Evolutionary conservation across 2,888 invertebrate species (phyloP).

Genomic region (Philaethria dido): DNA sequence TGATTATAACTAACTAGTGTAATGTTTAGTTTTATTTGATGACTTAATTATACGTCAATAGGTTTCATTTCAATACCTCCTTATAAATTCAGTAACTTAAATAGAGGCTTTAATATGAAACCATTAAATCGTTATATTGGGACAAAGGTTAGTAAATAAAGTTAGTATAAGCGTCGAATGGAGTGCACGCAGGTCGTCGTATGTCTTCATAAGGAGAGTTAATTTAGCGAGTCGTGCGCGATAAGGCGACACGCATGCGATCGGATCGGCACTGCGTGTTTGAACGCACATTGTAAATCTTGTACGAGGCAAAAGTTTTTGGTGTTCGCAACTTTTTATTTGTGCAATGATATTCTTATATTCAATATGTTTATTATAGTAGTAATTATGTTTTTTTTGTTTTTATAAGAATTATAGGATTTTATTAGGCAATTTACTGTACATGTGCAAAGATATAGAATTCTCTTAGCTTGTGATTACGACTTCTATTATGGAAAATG

Average conservation of each 20-base stretch:
- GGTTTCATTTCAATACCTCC: too few relatives aligned
- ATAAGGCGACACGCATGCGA: conserved; percentile 70
- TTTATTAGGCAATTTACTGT: too few relatives aligned
- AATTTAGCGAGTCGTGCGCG: conserved; percentile 67
- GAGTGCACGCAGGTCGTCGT: conserved; percentile 56
- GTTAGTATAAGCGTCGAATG: conserved; percentile 33
- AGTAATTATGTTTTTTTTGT: not conserved
- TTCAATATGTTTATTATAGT: conserved; percentile 3
- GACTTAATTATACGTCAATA: too few relatives aligned
- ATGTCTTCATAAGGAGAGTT: conserved; percentile 73
- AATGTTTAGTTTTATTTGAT: too few relatives aligned
- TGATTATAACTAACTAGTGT: too few relatives aligned
- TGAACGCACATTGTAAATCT: conserved; percentile 70
- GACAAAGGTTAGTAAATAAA: not conserved
- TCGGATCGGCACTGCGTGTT: conserved; percentile 59
- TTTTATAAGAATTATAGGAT: too few relatives aligned
- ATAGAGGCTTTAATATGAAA: too few relatives aligned
- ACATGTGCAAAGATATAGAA: too few relatives aligned
- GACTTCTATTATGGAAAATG: too few relatives aligned
- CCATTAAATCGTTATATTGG: not conserved
- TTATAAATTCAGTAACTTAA: too few relatives aligned
- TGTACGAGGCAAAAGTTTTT: conserved; percentile 18
- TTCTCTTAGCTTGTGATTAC: too few relatives aligned
- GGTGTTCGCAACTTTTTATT: conserved; percentile 26
- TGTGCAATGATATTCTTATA: conserved; percentile 1